Conservation (phyloP, 2,113 vertebrate genomes). For the Ammodytes marinus region DNA sequence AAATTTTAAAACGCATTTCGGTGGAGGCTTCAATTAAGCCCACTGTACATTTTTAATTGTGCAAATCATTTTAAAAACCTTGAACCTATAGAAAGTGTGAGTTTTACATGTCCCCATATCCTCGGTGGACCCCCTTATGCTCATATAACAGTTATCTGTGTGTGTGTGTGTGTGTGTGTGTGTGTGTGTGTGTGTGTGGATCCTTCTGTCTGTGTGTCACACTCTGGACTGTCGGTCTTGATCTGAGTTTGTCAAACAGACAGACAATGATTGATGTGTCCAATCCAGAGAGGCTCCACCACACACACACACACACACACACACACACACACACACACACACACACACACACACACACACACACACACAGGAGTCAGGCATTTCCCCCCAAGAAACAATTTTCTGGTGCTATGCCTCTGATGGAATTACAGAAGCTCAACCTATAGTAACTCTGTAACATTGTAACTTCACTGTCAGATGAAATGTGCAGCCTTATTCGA, state of each 20-base stretch:
- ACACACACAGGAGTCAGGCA: slow-evolving; percentile 30
- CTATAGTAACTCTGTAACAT: slow-evolving; percentile 31
- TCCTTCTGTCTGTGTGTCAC: slow-evolving; percentile 36
- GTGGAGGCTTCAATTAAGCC: no score
- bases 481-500: slow-evolving; percentile 39
- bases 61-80: no score
- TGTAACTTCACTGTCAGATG: slow-evolving; percentile 8
- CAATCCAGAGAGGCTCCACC: slow-evolving; percentile 51
- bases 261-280: slow-evolving; percentile 75
- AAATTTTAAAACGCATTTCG: no score
- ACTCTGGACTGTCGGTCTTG: slow-evolving; percentile 46
- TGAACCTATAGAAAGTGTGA: no score
- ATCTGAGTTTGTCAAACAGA: slow-evolving; percentile 62
- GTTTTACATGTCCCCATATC: no score
- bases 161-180: slow-evolving; percentile 31
- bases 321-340: no score
- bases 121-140: background rate
- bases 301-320: slow-evolving; percentile 2
- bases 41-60: no score
- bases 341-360: no score
- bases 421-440: slow-evolving; percentile 67
- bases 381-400: slow-evolving; percentile 66
- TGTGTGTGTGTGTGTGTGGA: slow-evolving; percentile 20
- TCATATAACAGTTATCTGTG: background rate
- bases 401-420: slow-evolving; percentile 71